Evolutionary conservation across 2,797 vertebrate species (phyloP).

Genomic region (Echiichthys vipera): DNA sequence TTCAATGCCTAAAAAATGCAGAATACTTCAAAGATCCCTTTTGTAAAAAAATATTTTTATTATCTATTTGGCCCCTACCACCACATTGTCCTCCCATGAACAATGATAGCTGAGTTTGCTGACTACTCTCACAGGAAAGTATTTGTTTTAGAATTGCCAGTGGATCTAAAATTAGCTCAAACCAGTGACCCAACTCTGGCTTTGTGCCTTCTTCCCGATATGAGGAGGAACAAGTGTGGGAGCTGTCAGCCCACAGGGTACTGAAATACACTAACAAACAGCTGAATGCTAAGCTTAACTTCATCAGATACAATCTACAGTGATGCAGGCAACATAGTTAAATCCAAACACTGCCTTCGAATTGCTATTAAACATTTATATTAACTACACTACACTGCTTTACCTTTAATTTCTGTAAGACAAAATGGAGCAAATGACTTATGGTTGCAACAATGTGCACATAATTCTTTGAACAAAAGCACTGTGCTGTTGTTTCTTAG

Average conservation of each 20-base stretch:
- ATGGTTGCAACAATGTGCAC: not conserved
- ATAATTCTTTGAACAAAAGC: not conserved
- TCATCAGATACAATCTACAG: slow-evolving; percentile 12
- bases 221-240: slow-evolving; percentile 69
- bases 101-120: slow-evolving; percentile 38
- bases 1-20: not conserved
- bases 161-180: slow-evolving; percentile 72
- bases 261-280: slow-evolving; percentile 64
- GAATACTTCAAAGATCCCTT: not conserved
- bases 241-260: slow-evolving; percentile 68
- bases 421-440: not conserved
- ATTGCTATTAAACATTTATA: slow-evolving; percentile 11
- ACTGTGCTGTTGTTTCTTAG: not conserved
- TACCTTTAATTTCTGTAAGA: slow-evolving; percentile 15
- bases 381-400: not conserved
- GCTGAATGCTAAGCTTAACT: slow-evolving; percentile 36
- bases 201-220: slow-evolving; percentile 64
- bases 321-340: not conserved
- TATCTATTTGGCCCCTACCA: slow-evolving; percentile 16
- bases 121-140: slow-evolving; percentile 38
- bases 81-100: slow-evolving; percentile 21
- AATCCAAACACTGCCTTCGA: not conserved
- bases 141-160: slow-evolving; percentile 59
- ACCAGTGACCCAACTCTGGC: slow-evolving; percentile 71
- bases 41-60: not conserved